Evolutionary conservation across 2,113 vertebrate species (phyloP), one percentile per base, ranked within the genome.

Genomic region (Parus major): DNA sequence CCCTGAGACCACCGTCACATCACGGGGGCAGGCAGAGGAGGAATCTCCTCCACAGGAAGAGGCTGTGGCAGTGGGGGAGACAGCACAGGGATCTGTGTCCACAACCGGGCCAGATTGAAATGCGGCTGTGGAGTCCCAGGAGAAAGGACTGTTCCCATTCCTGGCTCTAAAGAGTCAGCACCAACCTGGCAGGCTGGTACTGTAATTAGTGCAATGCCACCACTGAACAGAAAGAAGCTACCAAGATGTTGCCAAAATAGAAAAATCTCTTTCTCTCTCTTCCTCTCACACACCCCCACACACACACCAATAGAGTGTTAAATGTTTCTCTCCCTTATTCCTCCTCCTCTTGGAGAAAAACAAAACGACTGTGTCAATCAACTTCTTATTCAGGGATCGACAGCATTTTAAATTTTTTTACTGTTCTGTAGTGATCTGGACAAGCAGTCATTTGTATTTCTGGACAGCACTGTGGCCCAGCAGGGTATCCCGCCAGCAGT

Each of bases 71-170:
- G 96, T 83, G 71, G 98, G 88, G 94, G 99, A 99, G 82, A 98
- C 98, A 1, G 97, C 98, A 11, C 99, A 99, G 94, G 98, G 98
- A 35, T 99, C 99, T 4, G 99, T 99, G 88, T 99, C 99, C 92
- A 99, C 99, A 8, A 99, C 99, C 2, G 99, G 99, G 60, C 99
- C 99, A 4, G 99, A 99, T 71, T 99, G 98, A 99, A 65, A 68
- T 3, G 12, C 2, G 0, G 79, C 95, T 41, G 27, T 31, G 49
- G 82, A 82, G 64, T 61, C 76, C 80, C 79, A 72, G 95, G 91
- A 95, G 94, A 91, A 95, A 86, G 90, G 93, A 96, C 90, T 19
- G 31, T 95, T 97, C 97, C 97, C 83, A 2, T 86, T 63, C 50
- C 59, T 83, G 91, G 82, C 97, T 52, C 60, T 83, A 3, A 91